Conservation (phyloP, 2,113 vertebrate genomes). For the Sinosuthora webbiana region DNA sequence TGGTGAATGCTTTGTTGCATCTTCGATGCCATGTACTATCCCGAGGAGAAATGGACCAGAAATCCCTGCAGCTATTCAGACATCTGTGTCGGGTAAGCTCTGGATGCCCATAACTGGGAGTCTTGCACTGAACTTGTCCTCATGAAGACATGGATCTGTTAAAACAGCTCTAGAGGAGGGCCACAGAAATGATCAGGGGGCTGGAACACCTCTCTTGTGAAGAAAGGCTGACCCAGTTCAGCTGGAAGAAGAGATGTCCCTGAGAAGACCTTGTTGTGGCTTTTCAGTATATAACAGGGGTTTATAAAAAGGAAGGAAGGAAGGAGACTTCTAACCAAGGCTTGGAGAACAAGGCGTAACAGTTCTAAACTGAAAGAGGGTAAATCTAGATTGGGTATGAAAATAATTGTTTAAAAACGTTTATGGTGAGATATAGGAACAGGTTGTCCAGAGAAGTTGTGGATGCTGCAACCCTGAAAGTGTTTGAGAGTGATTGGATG, state of each 20-base stretch:
- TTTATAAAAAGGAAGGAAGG: not conserved
- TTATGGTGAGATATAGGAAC: not conserved
- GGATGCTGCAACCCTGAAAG: not conserved
- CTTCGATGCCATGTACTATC: conserved; percentile 83
- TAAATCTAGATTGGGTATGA: not conserved
- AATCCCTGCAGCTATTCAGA: conserved; percentile 83
- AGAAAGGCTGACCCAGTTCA: not conserved
- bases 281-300: not conserved
- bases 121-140: not conserved
- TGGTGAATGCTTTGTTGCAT: conserved; percentile 85
- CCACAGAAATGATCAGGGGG: not conserved
- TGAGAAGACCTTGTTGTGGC: not conserved
- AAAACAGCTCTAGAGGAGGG: not conserved
- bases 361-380: not conserved
- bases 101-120: not conserved
- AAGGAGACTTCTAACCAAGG: not conserved
- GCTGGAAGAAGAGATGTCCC: not conserved
- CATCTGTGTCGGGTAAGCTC: conserved; percentile 89
- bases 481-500: not conserved
- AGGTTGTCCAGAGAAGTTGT: not conserved
- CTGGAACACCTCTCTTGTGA: not conserved
- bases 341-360: not conserved
- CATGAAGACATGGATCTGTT: not conserved
- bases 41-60: conserved; percentile 80
- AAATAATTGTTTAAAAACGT: not conserved